Evolutionary conservation across 1,140 invertebrate species (phyloP).

Genomic region (Pachyrhynchus sulphureomaculatus): DNA sequence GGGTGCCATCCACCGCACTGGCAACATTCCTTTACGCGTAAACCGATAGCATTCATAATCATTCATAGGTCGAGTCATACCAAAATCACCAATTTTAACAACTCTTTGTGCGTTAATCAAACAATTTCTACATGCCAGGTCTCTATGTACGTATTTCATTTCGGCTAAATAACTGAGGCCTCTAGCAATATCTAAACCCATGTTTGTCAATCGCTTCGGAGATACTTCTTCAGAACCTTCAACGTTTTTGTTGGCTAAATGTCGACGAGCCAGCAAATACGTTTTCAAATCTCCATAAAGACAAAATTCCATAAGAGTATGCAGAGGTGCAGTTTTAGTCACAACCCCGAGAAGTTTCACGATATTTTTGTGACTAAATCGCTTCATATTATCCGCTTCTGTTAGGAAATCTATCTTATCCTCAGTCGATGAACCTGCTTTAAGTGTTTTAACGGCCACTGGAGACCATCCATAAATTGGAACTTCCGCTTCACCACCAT

Average conservation of each 20-base stretch:
- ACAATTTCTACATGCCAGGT: slow-evolving; percentile 87
- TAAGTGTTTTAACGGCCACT: slow-evolving; percentile 89
- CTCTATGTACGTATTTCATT: slow-evolving; percentile 82
- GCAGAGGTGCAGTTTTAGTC: slow-evolving; percentile 80
- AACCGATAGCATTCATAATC: slow-evolving; percentile 88
- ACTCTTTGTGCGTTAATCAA: slow-evolving; percentile 77
- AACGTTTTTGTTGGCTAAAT: slow-evolving; percentile 67
- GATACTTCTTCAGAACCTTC: slow-evolving; percentile 66
- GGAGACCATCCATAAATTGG: slow-evolving; percentile 73
- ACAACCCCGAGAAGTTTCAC: slow-evolving; percentile 84
- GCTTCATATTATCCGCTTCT: slow-evolving; percentile 90
- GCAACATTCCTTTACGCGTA: slow-evolving; percentile 64
- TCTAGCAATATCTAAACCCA: slow-evolving; percentile 83
- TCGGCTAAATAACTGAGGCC: slow-evolving; percentile 80
- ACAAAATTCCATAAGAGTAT: slow-evolving; percentile 93
- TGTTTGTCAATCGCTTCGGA: slow-evolving; percentile 74
- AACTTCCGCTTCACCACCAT: slow-evolving; percentile 79
- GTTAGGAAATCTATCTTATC: slow-evolving; percentile 92
- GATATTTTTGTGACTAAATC: slow-evolving; percentile 89
- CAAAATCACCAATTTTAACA: slow-evolving; percentile 91
- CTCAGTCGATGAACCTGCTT: slow-evolving; percentile 76
- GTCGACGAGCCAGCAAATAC: slow-evolving; percentile 78
- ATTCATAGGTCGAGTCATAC: slow-evolving; percentile 86
- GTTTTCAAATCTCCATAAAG: slow-evolving; percentile 90
- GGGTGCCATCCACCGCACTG: slow-evolving; percentile 92